Evolutionary conservation across 2,888 invertebrate genomes (phyloP).

Genomic region (Exocentrus adspersus): DNA sequence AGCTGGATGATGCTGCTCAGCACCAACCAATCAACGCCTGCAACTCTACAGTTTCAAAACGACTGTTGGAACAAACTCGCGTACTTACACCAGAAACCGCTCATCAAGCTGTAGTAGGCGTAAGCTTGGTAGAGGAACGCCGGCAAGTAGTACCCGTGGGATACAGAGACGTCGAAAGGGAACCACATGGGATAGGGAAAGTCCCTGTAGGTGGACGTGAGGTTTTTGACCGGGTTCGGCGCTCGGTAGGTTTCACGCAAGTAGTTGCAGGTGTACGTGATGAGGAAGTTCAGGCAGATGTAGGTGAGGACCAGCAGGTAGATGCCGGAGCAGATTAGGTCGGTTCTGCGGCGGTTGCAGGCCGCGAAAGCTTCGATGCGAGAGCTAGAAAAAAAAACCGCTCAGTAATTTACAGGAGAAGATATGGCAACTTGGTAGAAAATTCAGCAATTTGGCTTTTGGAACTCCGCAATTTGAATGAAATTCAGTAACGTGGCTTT

Average conservation of each 20-base stretch:
- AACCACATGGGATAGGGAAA: slow-evolving; percentile 35
- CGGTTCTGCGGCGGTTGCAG: not conserved
- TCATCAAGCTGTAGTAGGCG: slow-evolving; percentile 23
- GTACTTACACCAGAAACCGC: slow-evolving; percentile 27
- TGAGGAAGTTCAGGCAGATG: not conserved
- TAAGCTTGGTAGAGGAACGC: slow-evolving; percentile 32
- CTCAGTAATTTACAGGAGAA: too few relatives aligned
- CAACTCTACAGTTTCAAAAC: too few relatives aligned
- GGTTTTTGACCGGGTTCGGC: slow-evolving; percentile 26
- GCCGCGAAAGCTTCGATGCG: not conserved
- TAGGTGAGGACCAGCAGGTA: not conserved
- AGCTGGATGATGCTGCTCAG: slow-evolving; percentile 22
- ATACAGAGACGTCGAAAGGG: slow-evolving; percentile 35
- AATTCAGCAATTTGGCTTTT: too few relatives aligned
- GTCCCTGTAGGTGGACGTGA: slow-evolving; percentile 29
- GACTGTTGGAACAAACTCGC: too few relatives aligned
- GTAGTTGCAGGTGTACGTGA: slow-evolving; percentile 9
- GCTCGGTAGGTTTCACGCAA: slow-evolving; percentile 20
- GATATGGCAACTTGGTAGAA: too few relatives aligned
- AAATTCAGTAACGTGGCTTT: too few relatives aligned
- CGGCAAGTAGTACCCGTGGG: slow-evolving; percentile 33
- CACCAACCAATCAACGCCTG: slow-evolving; percentile 26
- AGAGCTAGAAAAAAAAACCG: not conserved
- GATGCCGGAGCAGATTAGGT: not conserved
- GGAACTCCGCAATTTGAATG: too few relatives aligned